phyloP scores from a whole-genome alignment of 2,888 invertebrate genomes.

The Ennomos quercinarius region DNA sequence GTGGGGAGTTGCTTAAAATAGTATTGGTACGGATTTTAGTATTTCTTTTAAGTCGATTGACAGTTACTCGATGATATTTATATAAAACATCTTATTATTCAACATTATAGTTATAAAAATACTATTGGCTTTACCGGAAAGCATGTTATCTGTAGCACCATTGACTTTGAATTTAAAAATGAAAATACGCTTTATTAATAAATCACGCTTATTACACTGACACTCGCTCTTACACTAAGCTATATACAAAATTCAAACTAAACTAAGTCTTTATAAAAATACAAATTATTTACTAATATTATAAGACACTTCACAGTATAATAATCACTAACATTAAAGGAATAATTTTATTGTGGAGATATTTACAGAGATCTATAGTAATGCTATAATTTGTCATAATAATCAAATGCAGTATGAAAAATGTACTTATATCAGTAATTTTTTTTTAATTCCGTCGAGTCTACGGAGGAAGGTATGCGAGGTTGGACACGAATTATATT shows the following conservation, averaged over 20 bases:
- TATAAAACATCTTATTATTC: constrained; percentile 35
- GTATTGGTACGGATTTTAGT: no score
- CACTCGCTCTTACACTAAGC: constrained; percentile 40
- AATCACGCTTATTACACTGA: constrained; percentile 33
- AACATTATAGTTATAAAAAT: constrained; percentile 26
- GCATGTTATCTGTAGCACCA: constrained; percentile 51
- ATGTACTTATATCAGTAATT: constrained; percentile 11
- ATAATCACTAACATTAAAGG: constrained; percentile 45
- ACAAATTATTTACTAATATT: constrained; percentile 59
- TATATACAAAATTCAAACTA: constrained; percentile 40
- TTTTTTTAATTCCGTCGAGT: no score
- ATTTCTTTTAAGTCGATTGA: no score
- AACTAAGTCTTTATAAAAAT: constrained; percentile 70
- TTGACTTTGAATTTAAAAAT: constrained; percentile 31
- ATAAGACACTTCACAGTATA: constrained; percentile 68
- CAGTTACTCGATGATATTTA: constrained; percentile 5
- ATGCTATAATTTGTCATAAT: constrained; percentile 16
- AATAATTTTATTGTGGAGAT: constrained; percentile 43
- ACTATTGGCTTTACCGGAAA: constrained; percentile 38
- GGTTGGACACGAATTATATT: no score
- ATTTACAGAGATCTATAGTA: constrained; percentile 52
- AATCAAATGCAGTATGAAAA: constrained; percentile 28
- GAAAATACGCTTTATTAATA: constrained; percentile 32
- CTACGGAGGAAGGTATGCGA: no score
- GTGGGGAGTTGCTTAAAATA: no score